A percentile compares a stretch with the other conserved stretches of the same genome.
phyloP scores from a whole-genome alignment of 2,113 vertebrate species.

The Grammomys surdaster region DNA sequence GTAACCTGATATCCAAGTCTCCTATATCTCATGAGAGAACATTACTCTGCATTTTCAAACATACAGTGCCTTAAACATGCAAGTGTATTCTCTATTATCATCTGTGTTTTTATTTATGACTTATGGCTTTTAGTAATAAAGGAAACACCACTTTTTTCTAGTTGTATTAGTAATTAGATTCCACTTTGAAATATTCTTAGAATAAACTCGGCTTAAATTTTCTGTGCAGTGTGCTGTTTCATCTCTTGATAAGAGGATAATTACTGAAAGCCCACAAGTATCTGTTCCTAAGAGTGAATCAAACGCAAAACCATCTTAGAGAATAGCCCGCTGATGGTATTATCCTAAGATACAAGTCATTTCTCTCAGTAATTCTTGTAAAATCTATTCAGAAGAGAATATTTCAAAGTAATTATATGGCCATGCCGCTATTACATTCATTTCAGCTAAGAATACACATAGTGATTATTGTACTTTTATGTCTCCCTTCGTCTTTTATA shows the following conservation, averaged over 20 bases:
- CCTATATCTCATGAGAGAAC: background rate
- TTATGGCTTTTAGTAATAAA: background rate
- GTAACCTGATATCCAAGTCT: background rate
- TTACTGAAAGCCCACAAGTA: background rate
- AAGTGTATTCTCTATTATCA: background rate
- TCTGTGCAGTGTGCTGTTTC: background rate
- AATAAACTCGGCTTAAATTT: background rate
- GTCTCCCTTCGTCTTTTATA: background rate
- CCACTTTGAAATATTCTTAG: background rate
- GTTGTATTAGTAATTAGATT: background rate
- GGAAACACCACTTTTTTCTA: background rate
- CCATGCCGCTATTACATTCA: conserved; percentile 33
- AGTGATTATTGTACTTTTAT: conserved; percentile 57
- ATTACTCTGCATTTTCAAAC: background rate
- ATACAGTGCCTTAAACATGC: background rate
- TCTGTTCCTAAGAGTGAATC: background rate
- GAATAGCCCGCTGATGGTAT: background rate
- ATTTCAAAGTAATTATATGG: conserved; percentile 46
- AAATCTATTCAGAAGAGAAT: conserved; percentile 32
- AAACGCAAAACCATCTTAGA: background rate
- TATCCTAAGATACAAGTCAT: background rate
- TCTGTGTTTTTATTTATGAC: background rate
- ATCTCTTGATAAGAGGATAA: background rate
- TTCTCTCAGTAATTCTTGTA: conserved; percentile 32
- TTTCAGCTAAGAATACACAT: conserved; percentile 53